Percentiles rank a stretch among this genome's conserved stretches.
Evolutionary conservation across 2,888 invertebrate genomes (phyloP).

Genomic region (Lepidonotus clava): DNA sequence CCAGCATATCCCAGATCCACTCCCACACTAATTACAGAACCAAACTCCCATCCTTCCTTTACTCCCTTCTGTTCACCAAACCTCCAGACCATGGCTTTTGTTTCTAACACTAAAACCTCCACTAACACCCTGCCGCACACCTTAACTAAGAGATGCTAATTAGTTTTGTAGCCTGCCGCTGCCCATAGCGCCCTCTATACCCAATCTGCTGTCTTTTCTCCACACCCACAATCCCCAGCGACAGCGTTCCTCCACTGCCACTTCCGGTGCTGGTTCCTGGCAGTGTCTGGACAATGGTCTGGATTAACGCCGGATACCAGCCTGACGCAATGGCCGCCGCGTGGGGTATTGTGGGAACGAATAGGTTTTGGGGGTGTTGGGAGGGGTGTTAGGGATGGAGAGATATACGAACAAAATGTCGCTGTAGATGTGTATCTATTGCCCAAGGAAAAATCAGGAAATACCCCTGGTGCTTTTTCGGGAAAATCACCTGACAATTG

Average conservation of each 20-base stretch:
- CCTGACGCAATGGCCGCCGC: neutral
- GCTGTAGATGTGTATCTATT: neutral
- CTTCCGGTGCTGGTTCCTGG: neutral
- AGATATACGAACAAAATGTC: neutral
- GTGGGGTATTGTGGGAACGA: neutral
- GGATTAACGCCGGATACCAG: constrained; percentile 9
- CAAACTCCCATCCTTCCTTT: too few relatives aligned
- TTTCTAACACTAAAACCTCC: neutral
- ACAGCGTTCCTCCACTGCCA: neutral
- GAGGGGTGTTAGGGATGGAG: neutral
- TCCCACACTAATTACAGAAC: too few relatives aligned
- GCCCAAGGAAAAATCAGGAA: too few relatives aligned
- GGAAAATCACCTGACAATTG: too few relatives aligned
- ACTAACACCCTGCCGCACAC: too few relatives aligned
- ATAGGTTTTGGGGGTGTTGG: neutral
- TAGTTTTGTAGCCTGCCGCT: neutral
- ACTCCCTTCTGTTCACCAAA: neutral
- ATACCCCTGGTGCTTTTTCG: too few relatives aligned
- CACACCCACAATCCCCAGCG: too few relatives aligned
- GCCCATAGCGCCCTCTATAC: neutral
- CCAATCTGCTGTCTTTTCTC: too few relatives aligned
- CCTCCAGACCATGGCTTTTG: neutral
- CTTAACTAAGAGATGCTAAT: constrained; percentile 10
- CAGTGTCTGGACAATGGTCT: neutral
- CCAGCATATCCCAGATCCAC: too few relatives aligned